Percentiles rank a stretch among this genome's conserved stretches.
phyloP scores from a whole-genome alignment of 1,140 invertebrate genomes.

The Lineus longissimus region DNA sequence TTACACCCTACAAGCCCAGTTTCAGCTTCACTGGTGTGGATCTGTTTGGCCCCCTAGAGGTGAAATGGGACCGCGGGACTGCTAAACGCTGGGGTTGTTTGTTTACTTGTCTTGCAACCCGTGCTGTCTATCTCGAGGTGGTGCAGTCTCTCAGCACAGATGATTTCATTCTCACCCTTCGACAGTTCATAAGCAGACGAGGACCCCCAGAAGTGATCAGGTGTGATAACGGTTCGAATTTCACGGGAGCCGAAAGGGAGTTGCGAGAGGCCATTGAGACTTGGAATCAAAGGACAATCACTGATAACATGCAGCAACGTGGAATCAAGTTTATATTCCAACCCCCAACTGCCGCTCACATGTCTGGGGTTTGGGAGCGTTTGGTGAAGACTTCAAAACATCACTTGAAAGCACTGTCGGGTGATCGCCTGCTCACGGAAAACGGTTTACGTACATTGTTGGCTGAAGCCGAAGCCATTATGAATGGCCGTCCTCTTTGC shows the following conservation, averaged over 20 bases:
- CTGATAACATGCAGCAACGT: not conserved
- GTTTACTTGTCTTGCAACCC: not conserved
- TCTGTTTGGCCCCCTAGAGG: not conserved
- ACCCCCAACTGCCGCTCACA: not conserved
- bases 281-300: not conserved
- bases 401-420: not conserved
- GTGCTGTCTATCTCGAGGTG: not conserved
- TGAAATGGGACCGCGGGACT: not conserved
- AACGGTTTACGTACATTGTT: not conserved
- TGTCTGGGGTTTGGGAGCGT: not conserved
- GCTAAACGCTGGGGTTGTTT: too few species aligned
- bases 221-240: conserved; percentile 2
- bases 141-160: not conserved
- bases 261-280: not conserved
- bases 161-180: not conserved
- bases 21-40: not conserved
- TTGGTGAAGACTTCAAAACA: too few species aligned
- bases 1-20: not conserved
- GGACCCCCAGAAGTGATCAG: not conserved
- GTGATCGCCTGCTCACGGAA: not conserved
- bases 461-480: not conserved
- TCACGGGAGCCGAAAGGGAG: not conserved
- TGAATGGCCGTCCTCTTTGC: not conserved
- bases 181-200: not conserved
- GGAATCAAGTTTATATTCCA: not conserved